A percentile compares a stretch with the other conserved stretches of the same genome.
Evolutionary conservation across 2,888 invertebrate species (phyloP).

Genomic region (Lingula anatina): DNA sequence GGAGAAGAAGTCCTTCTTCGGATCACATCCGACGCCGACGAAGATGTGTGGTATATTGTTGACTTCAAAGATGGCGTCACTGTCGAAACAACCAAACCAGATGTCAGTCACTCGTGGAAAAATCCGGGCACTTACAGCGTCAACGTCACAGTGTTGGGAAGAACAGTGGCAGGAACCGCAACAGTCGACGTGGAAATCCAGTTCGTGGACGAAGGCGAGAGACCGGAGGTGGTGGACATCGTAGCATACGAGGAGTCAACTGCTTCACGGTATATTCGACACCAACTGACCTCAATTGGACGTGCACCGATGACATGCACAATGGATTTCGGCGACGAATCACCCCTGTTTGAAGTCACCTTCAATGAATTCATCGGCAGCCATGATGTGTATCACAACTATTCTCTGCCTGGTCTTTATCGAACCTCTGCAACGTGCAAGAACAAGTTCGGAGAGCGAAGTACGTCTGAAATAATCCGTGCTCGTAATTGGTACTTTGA

Average conservation of each 20-base stretch:
- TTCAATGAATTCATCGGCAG: slow-evolving; percentile 14
- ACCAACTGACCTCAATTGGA: slow-evolving; percentile 20
- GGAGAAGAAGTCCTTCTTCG: slow-evolving; percentile 28
- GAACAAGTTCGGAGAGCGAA: slow-evolving; percentile 28
- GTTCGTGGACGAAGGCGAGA: slow-evolving; percentile 26
- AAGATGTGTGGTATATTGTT: slow-evolving; percentile 21
- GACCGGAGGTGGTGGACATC: slow-evolving; percentile 22
- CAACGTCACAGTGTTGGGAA: slow-evolving; percentile 19
- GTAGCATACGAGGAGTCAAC: slow-evolving; percentile 14
- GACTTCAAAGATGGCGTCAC: slow-evolving; percentile 34
- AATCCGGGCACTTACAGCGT: slow-evolving; percentile 26
- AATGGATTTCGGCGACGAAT: slow-evolving; percentile 21
- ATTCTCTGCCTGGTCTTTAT: slow-evolving; percentile 25
- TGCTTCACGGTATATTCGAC: slow-evolving; percentile 8
- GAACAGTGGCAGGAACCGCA: slow-evolving; percentile 14
- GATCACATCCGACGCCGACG: slow-evolving; percentile 16
- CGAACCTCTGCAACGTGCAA: slow-evolving; percentile 20
- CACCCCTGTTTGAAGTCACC: not conserved
- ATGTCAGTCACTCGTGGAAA: slow-evolving; percentile 30
- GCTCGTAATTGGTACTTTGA: slow-evolving; percentile 21
- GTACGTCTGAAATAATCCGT: slow-evolving; percentile 15
- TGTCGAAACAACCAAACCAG: slow-evolving; percentile 11
- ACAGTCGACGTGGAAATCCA: slow-evolving; percentile 20
- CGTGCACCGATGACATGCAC: slow-evolving; percentile 18
- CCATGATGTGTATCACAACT: slow-evolving; percentile 14